Base-by-base conservation (phyloP, 2,113 vertebrate species). In the Pardalotus punctatus region DNA sequence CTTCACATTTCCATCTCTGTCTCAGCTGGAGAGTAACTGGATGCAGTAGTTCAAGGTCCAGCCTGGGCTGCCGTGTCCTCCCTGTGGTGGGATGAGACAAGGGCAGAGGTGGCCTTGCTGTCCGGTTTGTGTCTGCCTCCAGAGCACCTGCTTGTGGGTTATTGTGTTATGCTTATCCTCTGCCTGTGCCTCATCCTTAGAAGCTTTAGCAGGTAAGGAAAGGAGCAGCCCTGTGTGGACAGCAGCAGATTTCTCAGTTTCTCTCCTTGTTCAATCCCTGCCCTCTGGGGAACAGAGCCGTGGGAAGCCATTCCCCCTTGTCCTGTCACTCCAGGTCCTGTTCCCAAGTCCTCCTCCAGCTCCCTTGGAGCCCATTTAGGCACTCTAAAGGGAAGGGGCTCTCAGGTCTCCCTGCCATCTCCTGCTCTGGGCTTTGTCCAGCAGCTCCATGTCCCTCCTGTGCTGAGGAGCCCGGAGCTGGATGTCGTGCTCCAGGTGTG, bases 31-130 rank as follows among this genome's bases (percentile, higher is more conserved):
- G 23, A 7, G 10, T 43, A 17, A 31, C 25, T 21, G 29, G 51
- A 4, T 58, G 24, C 11, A 62, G 0, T 6, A 35, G 25, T n/a
- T 84, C 19, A 20, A 33, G 35, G 21, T 31, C 15, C 70, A 78
- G 4, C 3, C 0, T 33, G 58, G 12, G 4, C 66, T 22, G 17
- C 7, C 1, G 17, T 4, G 2, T 19, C 14, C 42, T 80, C 31
- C 16, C 19, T 11, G 35, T 27, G 47, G 8, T 74, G 78, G 64
- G 14, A 8, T 47, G 16, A 17, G 50, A 50, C 54, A 13, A 15
- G 31, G 58, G 8, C 36, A 19, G 0, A 20, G 13, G 15, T 40
- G 51, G 45, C 71, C 80, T 56, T 60, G 15, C 12, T 42, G 5
- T 50, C n/a, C 60, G 6, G 0, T 69, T 61, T 5, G 0, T 38